Base-by-base conservation (phyloP, 2,888 invertebrate genomes). In the Carpatolechia fugitivella region DNA sequence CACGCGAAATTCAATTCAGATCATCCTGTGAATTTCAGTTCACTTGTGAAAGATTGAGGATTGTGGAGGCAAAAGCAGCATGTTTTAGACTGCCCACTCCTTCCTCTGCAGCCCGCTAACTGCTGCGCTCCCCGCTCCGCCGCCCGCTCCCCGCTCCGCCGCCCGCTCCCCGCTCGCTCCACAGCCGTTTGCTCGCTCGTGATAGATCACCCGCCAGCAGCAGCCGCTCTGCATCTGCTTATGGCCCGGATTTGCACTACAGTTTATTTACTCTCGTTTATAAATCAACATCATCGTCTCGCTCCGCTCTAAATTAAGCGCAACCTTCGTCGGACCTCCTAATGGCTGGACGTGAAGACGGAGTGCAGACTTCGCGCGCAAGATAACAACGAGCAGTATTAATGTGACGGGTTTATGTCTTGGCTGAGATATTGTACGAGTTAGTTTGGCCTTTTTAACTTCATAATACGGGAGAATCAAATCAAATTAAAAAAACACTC, bases 181-280 rank as follows among this genome's bases (percentile, higher is more conserved):
- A 8, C 8, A 11, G 30, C 40, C 55, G 60, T 53, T 63, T 53
- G 58, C 56, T 48, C 35, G 33, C 33, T 35, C 40, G 31, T 83
- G 85, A 85, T 82, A 75, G 84, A 84, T 85, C 73, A 70, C 74
- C 78, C 80, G 82, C 79, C 82, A 69, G 63, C 59, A 62, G 65
- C 82, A 80, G 79, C 78, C 79, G 77, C 71, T 80, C 79, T 82
- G 81, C 84, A 81, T 83, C 79, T 76, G 74, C 79, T 82, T 78
- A 78, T 74, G 67, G 56, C 67, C 61, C 62, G 73, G 75, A 73
- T 77, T 75, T 76, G 74, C 77, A 75, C 74, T 77, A 75, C 77
- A 76, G 74, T 77, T 77, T 80, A 77, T 79, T 81, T 80, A 77
- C 74, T 61, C 65, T 65, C 68, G 66, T 54, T 61, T 74, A 76